Conservation (phyloP, 2,113 vertebrate genomes). For the Phalacrocorax carbo region DNA sequence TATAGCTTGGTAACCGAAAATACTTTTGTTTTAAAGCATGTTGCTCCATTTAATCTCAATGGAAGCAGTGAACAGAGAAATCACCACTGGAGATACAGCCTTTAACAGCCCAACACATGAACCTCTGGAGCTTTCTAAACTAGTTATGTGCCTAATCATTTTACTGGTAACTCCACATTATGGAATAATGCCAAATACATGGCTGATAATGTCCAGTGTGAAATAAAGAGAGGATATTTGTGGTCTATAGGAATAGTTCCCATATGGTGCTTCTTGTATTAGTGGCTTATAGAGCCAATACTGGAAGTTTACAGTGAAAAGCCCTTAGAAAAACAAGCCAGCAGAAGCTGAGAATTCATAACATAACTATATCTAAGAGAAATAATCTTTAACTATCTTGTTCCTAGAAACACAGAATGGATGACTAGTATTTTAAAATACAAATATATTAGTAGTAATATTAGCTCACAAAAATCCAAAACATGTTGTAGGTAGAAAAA, state of each 20-base stretch:
- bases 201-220: not conserved
- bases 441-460: not conserved
- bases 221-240: not conserved
- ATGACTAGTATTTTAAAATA: not conserved
- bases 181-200: not conserved
- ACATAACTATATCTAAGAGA: not conserved
- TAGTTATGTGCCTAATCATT: not conserved
- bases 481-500: not conserved
- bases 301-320: not conserved
- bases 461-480: not conserved
- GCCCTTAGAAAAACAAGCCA: not conserved
- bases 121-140: not conserved
- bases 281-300: not conserved
- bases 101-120: not conserved
- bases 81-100: not conserved
- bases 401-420: not conserved
- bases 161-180: not conserved
- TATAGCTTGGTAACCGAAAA: not conserved
- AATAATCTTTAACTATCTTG: not conserved
- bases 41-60: not conserved
- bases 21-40: not conserved
- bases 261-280: not conserved
- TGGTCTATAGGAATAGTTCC: not conserved
- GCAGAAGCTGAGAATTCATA: not conserved
- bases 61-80: not conserved